Evolutionary conservation across 2,888 invertebrate species (phyloP).

Genomic region (Meliscaeva auricollis): DNA sequence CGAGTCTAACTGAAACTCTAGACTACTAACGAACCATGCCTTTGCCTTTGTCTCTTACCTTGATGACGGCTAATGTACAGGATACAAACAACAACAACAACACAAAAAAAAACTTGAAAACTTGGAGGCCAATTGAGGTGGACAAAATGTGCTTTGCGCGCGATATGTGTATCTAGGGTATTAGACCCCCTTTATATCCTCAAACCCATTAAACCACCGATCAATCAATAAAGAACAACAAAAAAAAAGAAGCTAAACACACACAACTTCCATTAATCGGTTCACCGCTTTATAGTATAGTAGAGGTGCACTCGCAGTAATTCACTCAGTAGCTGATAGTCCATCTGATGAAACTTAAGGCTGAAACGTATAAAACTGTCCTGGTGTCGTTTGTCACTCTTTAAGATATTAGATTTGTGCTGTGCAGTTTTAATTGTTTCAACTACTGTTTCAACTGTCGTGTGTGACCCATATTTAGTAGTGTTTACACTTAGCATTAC

Average conservation of each 20-base stretch:
- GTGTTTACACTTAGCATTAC: conserved; percentile 27
- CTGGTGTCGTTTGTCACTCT: background rate
- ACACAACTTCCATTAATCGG: conserved; percentile 24
- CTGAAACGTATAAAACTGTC: background rate
- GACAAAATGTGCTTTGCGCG: conserved; percentile 46
- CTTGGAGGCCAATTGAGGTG: conserved; percentile 46
- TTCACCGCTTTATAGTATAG: background rate
- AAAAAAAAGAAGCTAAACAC: no score
- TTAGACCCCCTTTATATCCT: background rate
- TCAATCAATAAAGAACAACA: conserved; percentile 65
- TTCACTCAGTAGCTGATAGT: conserved; percentile 40
- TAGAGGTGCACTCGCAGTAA: conserved; percentile 59
- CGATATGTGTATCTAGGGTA: conserved; percentile 16
- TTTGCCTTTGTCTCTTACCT: background rate
- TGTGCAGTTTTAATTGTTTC: conserved; percentile 49
- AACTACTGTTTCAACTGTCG: background rate
- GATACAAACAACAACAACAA: no score
- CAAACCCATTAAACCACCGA: conserved; percentile 29
- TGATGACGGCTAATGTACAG: conserved; percentile 17
- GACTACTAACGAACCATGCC: background rate
- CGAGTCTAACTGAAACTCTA: background rate
- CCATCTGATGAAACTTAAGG: conserved; percentile 35
- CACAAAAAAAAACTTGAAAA: background rate
- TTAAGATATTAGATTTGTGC: conserved; percentile 10
- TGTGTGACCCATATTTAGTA: conserved; percentile 14